These are phyloP conservation scores for Diorhabda sublineata DNA, from an alignment of 1,140 invertebrate species.

Conservation along the genomic window DNA sequence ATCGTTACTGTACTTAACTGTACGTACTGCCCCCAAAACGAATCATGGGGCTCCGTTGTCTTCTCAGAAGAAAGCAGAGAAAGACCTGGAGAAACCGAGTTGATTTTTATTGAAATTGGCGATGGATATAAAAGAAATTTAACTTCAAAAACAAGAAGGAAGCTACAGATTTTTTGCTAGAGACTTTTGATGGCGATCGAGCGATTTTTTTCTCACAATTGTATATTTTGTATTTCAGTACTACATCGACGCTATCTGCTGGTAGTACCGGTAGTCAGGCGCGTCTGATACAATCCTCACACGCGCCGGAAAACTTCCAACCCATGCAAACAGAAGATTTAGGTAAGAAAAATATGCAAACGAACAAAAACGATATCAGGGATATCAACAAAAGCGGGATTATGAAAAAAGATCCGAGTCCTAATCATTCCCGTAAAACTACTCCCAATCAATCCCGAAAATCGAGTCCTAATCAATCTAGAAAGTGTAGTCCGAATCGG, in stretches of 20 bases:
- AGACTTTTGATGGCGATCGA: no score
- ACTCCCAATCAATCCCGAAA: slow-evolving; percentile 30
- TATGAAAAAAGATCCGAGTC: slow-evolving; percentile 21
- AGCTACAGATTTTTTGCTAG: no score
- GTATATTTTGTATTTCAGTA: slow-evolving; percentile 53
- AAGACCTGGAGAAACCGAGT: no score
- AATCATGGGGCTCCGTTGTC: no score
- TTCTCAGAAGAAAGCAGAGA: no score
- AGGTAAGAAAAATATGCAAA: slow-evolving; percentile 61
- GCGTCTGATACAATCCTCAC: slow-evolving; percentile 87
- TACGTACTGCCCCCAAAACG: no score
- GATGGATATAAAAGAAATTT: no score
- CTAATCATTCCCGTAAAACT: slow-evolving; percentile 29
- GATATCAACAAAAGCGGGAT: slow-evolving; percentile 26
- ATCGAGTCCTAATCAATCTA: slow-evolving; percentile 33
- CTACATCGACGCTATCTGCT: slow-evolving; percentile 88
- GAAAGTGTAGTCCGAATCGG: slow-evolving; percentile 29
- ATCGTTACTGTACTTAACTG: no score
- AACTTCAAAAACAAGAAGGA: no score
- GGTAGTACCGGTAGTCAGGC: slow-evolving; percentile 92
- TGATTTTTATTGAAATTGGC: no score
- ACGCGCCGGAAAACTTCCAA: slow-evolving; percentile 85
- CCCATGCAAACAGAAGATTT: slow-evolving; percentile 78
- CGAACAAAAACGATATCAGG: slow-evolving; percentile 37
- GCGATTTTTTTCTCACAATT: no score